Evolutionary conservation across 2,113 vertebrate genomes (phyloP).

Genomic region (Anoplopoma fimbria): DNA sequence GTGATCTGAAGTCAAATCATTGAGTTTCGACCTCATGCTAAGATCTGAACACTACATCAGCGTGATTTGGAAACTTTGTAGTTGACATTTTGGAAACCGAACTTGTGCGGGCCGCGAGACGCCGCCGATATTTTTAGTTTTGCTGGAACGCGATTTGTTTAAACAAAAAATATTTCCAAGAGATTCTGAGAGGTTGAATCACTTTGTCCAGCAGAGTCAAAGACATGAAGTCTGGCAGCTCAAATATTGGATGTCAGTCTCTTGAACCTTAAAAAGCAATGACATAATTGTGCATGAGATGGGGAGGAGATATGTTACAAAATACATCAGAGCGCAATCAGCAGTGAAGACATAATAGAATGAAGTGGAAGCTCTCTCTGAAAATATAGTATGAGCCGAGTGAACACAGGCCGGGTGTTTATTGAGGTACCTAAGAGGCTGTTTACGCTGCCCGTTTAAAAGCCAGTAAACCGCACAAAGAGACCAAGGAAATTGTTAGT

Average conservation of each 20-base stretch:
- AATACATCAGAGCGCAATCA: slow-evolving; percentile 8
- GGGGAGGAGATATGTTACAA: slow-evolving; percentile 12
- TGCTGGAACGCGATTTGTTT: slow-evolving; percentile 66
- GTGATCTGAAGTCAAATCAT: slow-evolving; percentile 50
- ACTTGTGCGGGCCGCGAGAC: slow-evolving; percentile 56
- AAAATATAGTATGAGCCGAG: slow-evolving; percentile 20
- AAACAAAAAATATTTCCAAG: slow-evolving; percentile 68
- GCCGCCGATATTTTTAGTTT: slow-evolving; percentile 75
- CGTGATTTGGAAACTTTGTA: slow-evolving; percentile 61
- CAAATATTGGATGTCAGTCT: slow-evolving; percentile 41
- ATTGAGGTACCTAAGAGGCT: slow-evolving; percentile 56
- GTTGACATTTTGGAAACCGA: slow-evolving; percentile 44
- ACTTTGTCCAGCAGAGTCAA: slow-evolving; percentile 24
- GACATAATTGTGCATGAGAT: slow-evolving; percentile 41
- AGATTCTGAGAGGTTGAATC: slow-evolving; percentile 53
- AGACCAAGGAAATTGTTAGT: slow-evolving; percentile 52
- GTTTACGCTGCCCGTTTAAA: slow-evolving; percentile 60
- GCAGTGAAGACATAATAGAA: slow-evolving; percentile 14
- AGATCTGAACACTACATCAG: slow-evolving; percentile 60
- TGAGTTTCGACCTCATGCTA: slow-evolving; percentile 59
- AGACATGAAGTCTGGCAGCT: slow-evolving; percentile 52
- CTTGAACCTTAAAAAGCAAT: slow-evolving; percentile 43
- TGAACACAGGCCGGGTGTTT: slow-evolving; percentile 55
- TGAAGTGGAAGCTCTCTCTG: background rate
- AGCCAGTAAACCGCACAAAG: slow-evolving; percentile 64